Conservation (phyloP, 2,113 vertebrate genomes). For the Cisticola juncidis region DNA sequence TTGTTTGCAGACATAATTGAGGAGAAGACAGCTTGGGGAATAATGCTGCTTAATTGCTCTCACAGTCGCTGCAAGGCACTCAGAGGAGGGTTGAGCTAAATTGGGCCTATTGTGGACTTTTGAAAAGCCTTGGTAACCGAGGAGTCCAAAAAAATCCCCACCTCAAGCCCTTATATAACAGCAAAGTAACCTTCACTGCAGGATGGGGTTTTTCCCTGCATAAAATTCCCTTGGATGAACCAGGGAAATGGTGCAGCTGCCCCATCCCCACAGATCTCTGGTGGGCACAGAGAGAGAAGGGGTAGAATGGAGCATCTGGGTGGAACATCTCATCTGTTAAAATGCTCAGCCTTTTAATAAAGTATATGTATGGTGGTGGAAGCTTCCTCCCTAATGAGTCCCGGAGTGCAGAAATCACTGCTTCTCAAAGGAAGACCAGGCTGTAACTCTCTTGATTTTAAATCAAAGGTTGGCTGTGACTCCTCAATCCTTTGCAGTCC, state of each 20-base stretch:
- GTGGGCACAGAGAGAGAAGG: background rate
- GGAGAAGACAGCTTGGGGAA: slow-evolving; percentile 51
- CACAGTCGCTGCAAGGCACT: background rate
- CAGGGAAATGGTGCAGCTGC: background rate
- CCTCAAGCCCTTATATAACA: background rate
- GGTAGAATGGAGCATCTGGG: background rate
- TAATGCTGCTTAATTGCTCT: slow-evolving; percentile 56
- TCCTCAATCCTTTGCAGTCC: slow-evolving; percentile 15
- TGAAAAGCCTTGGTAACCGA: background rate
- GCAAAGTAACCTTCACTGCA: slow-evolving; percentile 17
- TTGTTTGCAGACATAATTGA: slow-evolving; percentile 48
- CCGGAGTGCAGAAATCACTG: background rate
- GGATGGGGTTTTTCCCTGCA: background rate
- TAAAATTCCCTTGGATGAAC: background rate
- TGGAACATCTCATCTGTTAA: background rate
- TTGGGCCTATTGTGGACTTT: slow-evolving; percentile 11
- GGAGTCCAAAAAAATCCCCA: background rate
- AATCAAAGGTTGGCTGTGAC: slow-evolving; percentile 46
- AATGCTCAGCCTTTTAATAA: background rate
- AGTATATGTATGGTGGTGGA: background rate
- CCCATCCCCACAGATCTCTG: rapidly evolving
- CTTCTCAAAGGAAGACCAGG: slow-evolving; percentile 25
- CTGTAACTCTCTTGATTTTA: slow-evolving; percentile 44
- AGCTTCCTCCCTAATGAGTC: slow-evolving; percentile 38
- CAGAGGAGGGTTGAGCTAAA: background rate